phyloP scores from a whole-genome alignment of 2,113 vertebrate genomes.

The Empidonax traillii region DNA sequence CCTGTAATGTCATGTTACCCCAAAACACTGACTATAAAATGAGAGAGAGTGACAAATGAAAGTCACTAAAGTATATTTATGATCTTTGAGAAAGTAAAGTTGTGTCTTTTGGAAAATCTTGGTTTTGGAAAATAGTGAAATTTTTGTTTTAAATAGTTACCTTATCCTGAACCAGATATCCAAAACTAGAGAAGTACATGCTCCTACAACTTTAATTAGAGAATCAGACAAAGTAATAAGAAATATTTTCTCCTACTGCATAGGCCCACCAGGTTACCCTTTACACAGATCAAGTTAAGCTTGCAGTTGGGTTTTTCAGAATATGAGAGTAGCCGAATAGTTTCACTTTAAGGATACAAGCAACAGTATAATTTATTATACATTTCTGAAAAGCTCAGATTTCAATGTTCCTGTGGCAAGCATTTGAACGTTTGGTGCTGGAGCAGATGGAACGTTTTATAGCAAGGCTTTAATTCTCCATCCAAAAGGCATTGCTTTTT shows the following conservation, averaged over 20 bases:
- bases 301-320: background rate
- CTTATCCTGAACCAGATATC: background rate
- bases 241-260: background rate
- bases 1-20: background rate
- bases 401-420: background rate
- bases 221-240: background rate
- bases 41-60: background rate
- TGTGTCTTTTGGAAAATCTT: background rate
- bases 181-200: background rate
- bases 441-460: constrained; percentile 53
- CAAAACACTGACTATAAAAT: background rate
- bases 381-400: constrained; percentile 5
- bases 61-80: background rate
- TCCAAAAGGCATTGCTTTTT: constrained; percentile 48
- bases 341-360: constrained; percentile 21
- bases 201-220: background rate
- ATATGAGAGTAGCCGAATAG: background rate
- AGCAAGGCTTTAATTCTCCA: constrained; percentile 5
- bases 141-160: background rate
- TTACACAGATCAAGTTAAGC: background rate
- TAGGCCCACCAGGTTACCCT: background rate
- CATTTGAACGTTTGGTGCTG: background rate
- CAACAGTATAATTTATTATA: constrained; percentile 14
- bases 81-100: background rate
- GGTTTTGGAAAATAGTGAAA: background rate